Conservation (phyloP, 2,113 vertebrate species). For the Arvicanthis niloticus region DNA sequence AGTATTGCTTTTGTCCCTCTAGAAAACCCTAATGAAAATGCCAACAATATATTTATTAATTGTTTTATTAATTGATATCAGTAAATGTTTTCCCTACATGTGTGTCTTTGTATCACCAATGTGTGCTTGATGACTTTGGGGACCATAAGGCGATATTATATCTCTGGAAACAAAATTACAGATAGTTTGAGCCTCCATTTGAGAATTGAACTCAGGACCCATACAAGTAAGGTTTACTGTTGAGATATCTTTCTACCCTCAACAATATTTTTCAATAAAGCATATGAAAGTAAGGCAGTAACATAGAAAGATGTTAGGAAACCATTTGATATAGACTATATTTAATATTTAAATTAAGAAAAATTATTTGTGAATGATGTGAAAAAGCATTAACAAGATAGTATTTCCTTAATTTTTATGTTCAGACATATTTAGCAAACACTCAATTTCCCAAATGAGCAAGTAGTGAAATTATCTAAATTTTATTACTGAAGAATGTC, state of each 20-base stretch:
- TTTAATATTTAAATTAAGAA: slow-evolving; percentile 1
- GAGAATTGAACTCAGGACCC: too few species aligned
- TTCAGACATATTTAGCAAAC: background rate
- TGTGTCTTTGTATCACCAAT: background rate
- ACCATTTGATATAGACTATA: background rate
- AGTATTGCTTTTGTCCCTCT: background rate
- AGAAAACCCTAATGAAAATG: background rate
- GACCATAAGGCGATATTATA: fast-evolving
- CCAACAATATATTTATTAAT: background rate
- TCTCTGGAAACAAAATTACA: background rate
- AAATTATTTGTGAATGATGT: background rate
- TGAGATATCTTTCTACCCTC: background rate
- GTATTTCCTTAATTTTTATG: background rate
- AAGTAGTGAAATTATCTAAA: background rate
- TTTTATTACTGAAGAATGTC: background rate
- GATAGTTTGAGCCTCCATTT: background rate
- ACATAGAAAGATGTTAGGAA: background rate
- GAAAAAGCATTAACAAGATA: background rate
- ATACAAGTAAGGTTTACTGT: background rate
- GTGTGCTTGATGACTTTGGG: background rate
- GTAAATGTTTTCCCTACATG: background rate
- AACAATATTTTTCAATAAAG: background rate
- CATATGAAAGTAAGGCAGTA: background rate
- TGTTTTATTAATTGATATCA: background rate
- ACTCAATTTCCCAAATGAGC: background rate